Evolutionary conservation across 1,140 invertebrate genomes (phyloP), one percentile per base, ranked within the genome.

Genomic region (Nasonia longicornis): DNA sequence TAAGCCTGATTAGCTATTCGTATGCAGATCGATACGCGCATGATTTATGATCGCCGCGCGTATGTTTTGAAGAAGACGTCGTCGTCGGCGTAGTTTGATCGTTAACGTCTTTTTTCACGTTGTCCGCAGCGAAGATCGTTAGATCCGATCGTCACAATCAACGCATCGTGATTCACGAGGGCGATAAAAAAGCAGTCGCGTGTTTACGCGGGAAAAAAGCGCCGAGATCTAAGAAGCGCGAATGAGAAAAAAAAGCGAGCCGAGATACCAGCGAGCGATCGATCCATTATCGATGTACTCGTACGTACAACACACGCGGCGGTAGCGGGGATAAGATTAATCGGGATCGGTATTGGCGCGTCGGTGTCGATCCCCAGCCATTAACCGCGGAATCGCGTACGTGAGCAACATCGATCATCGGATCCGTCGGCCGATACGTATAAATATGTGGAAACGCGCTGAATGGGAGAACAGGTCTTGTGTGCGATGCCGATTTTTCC

Each of bases 381-480:
- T 86, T 85, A 86, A 84, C 79, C 29, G 3, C 74, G 82, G 84
- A 87, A 87, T 87, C 85, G 83, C 31, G 14, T 71, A 83, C 84
- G 80, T 73, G 79, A 35, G 83, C 48, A 73, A 63, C 86, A 88
- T 88, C 87, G 84, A 88, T 88, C 87, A 87, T 87, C 76, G 79
- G 52, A 58, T 58, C 84, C 84, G 86, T 88, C 85, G 84, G 80
- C 80, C 71, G 82, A 78, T 84, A 58, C 52, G 16, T 80, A 84
- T 84, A 84, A 86, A 84, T 86, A 86, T 82, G 83, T 80, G 79
- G 83, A 83, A 83, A 83, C 83, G 77, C 69, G 72, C 20, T 67
- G 66, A 67, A 67, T 67, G 66, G 12, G 3, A 29, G 20, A 67
- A 31, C 8, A 29, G 52, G 38, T 42, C 38, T 42, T 42, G 16